Conservation (phyloP, 2,797 vertebrate genomes). For the Scomberomorus guttatus region DNA sequence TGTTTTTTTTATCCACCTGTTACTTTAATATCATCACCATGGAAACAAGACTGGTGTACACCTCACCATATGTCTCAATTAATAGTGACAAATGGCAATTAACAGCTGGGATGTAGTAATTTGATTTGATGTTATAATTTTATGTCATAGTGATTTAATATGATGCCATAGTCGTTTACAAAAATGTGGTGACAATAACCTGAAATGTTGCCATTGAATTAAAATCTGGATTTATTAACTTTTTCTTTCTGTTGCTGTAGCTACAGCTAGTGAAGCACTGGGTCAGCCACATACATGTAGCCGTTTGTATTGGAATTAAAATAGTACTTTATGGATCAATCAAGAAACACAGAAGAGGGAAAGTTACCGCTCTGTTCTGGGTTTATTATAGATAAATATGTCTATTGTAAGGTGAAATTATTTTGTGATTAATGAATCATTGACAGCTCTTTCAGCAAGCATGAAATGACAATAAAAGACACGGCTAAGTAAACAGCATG, state of each 20-base stretch:
- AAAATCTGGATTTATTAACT: background rate
- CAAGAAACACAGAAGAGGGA: background rate
- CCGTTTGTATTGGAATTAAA: background rate
- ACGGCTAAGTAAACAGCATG: background rate
- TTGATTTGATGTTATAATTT: conserved; percentile 5
- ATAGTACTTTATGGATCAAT: background rate
- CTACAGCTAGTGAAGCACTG: no score
- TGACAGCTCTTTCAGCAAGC: conserved; percentile 9
- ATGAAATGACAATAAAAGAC: conserved; percentile 11
- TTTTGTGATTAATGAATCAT: conserved; percentile 2
- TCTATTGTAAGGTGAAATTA: background rate
- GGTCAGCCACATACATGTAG: background rate
- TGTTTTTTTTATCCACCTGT: background rate
- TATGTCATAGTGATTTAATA: conserved; percentile 4
- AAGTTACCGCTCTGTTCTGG: background rate
- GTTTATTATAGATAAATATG: conserved; percentile 10
- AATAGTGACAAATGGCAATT: conserved; percentile 28
- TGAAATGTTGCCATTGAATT: background rate
- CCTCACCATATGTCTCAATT: conserved; percentile 15
- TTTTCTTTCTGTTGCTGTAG: background rate
- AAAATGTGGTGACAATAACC: background rate
- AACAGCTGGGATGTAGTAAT: background rate
- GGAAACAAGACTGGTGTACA: conserved; percentile 20
- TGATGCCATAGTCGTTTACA: background rate
- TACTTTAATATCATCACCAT: conserved; percentile 23